Conservation (phyloP, 2,113 vertebrate species). For the Castor canadensis region DNA sequence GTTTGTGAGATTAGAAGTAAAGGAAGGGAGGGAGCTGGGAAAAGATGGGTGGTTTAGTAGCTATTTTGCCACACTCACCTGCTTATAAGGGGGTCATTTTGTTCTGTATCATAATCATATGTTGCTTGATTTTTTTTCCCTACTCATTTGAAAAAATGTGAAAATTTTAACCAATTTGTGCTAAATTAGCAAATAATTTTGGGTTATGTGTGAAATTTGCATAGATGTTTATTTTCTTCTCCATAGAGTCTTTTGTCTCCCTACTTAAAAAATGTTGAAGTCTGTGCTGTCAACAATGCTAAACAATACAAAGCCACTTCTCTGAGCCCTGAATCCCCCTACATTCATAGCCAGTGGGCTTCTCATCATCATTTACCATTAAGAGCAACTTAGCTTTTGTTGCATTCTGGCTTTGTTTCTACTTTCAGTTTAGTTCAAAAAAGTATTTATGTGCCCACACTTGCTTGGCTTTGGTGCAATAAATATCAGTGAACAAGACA, state of each 20-base stretch:
- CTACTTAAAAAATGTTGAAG: constrained; percentile 10
- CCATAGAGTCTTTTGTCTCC: background rate
- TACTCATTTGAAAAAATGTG: background rate
- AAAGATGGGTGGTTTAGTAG: background rate
- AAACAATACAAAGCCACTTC: background rate
- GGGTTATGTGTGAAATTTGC: background rate
- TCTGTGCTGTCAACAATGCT: background rate
- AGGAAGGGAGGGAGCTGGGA: background rate
- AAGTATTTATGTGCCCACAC: background rate
- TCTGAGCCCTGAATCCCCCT: background rate
- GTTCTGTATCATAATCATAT: background rate
- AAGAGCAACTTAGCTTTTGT: background rate
- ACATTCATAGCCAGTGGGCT: background rate
- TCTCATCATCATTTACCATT: background rate
- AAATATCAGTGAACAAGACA: background rate
- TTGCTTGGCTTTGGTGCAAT: background rate
- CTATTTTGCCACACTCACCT: background rate
- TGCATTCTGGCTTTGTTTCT: background rate
- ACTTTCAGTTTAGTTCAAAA: constrained; percentile 19
- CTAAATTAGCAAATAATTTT: constrained; percentile 33
- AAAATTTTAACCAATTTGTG: background rate
- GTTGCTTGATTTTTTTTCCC: background rate
- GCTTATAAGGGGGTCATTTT: constrained; percentile 2
- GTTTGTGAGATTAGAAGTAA: background rate
- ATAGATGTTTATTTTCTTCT: background rate